phyloP scores from a whole-genome alignment of 1,140 invertebrate species.

The Musca domestica region DNA sequence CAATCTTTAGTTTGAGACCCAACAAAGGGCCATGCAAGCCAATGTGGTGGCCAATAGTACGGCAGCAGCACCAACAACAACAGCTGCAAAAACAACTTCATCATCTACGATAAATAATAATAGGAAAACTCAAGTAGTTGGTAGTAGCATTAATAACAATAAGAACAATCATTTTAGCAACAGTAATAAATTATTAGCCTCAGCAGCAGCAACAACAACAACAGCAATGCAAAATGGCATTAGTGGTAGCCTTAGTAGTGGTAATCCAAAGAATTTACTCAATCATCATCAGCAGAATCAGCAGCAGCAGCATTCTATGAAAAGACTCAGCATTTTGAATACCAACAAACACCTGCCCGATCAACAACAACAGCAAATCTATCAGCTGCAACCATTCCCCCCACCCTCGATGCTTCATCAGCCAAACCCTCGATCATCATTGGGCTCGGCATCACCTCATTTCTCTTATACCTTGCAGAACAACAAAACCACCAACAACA shows the following conservation, averaged over 20 bases:
- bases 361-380: background rate
- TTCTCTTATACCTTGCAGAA: background rate
- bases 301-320: background rate
- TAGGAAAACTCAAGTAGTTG: background rate
- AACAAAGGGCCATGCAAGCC: background rate
- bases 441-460: no score
- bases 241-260: background rate
- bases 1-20: slow-evolving; percentile 52
- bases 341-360: slow-evolving; percentile 3
- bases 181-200: background rate
- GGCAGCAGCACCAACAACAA: slow-evolving; percentile 31
- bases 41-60: no score
- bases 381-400: background rate
- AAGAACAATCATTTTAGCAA: slow-evolving; percentile 14
- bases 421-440: background rate
- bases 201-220: background rate
- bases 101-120: slow-evolving; percentile 10
- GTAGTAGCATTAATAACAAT: slow-evolving; percentile 16
- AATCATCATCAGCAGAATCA: background rate
- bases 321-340: slow-evolving; percentile 15
- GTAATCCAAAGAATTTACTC: background rate
- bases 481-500: background rate
- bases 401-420: background rate
- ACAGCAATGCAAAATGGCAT: background rate
- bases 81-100: slow-evolving; percentile 13